Conservation (phyloP, 2,888 invertebrate species). For the Entomobrya multifasciata region DNA sequence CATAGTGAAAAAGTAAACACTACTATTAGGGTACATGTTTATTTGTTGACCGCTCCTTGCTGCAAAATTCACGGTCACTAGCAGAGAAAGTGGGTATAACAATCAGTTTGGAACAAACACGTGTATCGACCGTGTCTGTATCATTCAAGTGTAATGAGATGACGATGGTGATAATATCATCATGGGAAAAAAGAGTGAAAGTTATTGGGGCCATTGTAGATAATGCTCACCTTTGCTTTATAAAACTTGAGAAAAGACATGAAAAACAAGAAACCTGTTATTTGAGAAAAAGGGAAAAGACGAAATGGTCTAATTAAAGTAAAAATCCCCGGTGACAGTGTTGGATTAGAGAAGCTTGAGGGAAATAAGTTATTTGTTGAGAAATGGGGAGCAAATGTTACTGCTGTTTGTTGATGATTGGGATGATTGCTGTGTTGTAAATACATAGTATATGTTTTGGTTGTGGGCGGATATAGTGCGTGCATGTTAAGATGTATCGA, state of each 20-base stretch:
- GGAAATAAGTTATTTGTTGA: not conserved
- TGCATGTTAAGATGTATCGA: not conserved
- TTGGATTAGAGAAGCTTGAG: constrained; percentile 2
- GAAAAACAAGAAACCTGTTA: not conserved
- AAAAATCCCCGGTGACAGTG: constrained; percentile 14
- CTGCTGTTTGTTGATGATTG: not conserved
- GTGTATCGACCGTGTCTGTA: not conserved
- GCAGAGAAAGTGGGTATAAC: not conserved
- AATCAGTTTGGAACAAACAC: not conserved
- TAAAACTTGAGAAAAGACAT: not conserved
- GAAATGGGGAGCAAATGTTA: not conserved
- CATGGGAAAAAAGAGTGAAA: not conserved
- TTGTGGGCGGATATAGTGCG: not conserved
- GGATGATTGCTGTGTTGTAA: not conserved
- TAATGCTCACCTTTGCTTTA: not conserved
- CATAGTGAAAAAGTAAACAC: not conserved
- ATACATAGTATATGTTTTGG: not conserved
- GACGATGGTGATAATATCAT: not conserved
- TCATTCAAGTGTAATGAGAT: not conserved
- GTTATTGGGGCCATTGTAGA: not conserved
- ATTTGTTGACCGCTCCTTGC: not conserved
- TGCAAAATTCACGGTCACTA: constrained; percentile 3
- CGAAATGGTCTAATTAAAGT: constrained; percentile 20
- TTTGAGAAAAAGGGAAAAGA: not conserved
- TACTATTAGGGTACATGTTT: not conserved